Percentiles rank a stretch among this genome's conserved stretches.
These are phyloP conservation scores for Carollia perspicillata DNA, from an alignment of 2,113 vertebrate genomes.

Conservation along the genomic window DNA sequence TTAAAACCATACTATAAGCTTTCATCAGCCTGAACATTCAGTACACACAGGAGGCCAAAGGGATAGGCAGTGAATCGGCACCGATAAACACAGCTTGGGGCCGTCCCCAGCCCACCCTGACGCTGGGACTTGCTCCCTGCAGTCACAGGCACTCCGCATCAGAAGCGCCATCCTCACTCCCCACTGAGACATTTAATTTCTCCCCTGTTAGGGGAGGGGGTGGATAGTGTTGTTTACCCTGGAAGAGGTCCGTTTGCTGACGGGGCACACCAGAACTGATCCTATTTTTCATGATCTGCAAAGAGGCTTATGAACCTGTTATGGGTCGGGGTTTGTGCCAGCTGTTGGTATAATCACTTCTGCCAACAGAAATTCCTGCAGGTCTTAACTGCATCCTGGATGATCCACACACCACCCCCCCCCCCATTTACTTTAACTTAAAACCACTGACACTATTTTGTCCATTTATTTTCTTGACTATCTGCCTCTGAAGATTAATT, in stretches of 20 bases:
- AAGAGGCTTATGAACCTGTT: background rate
- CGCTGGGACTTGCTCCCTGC: no score
- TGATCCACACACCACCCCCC: background rate
- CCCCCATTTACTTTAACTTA: background rate
- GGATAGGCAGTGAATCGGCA: background rate
- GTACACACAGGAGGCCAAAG: background rate
- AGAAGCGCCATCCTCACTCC: background rate
- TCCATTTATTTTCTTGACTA: slow-evolving; percentile 30
- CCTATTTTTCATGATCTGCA: background rate
- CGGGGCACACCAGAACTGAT: background rate
- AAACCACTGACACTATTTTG: background rate
- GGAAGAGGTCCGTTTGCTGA: background rate
- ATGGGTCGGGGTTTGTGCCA: background rate
- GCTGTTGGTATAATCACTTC: background rate
- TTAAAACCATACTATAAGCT: background rate
- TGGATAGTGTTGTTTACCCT: background rate
- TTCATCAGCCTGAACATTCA: background rate
- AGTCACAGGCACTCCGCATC: background rate
- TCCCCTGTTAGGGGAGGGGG: no score
- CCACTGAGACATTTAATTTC: background rate
- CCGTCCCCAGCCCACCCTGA: background rate
- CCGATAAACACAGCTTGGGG: background rate
- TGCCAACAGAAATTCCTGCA: background rate
- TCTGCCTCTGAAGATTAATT: slow-evolving; percentile 42
- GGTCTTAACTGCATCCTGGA: background rate